Conservation (phyloP, 2,888 invertebrate species). For the Archips xylosteana region DNA sequence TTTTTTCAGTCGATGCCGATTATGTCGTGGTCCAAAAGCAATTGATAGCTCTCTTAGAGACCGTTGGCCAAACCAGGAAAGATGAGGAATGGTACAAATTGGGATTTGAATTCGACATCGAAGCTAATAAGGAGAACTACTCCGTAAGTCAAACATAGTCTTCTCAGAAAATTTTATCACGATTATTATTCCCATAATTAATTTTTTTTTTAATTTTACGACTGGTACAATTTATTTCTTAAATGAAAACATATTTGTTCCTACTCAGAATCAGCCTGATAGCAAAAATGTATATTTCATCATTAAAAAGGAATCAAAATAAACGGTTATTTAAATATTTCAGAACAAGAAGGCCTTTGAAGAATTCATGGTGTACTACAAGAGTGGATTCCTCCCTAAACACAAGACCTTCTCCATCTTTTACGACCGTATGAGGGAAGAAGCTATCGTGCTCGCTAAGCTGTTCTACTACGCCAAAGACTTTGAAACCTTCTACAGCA, state of each 20-base stretch:
- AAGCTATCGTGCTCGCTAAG: slow-evolving; percentile 83
- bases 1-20: slow-evolving; percentile 49
- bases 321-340: background rate
- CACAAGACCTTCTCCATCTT: slow-evolving; percentile 82
- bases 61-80: slow-evolving; percentile 62
- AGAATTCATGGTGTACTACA: slow-evolving; percentile 71
- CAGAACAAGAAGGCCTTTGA: slow-evolving; percentile 76
- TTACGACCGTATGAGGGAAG: slow-evolving; percentile 72
- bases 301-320: background rate
- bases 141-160: slow-evolving; percentile 60
- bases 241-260: no score
- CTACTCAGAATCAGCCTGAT: no score
- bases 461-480: slow-evolving; percentile 86
- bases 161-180: background rate
- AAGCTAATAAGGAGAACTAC: slow-evolving; percentile 70
- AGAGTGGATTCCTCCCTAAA: slow-evolving; percentile 78
- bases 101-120: slow-evolving; percentile 67
- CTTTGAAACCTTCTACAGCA: slow-evolving; percentile 86
- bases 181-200: background rate
- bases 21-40: slow-evolving; percentile 39
- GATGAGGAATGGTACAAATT: slow-evolving; percentile 69
- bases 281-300: no score
- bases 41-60: slow-evolving; percentile 42
- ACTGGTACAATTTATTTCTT: background rate
- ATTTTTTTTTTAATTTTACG: background rate